Conservation (phyloP, 2,888 invertebrate genomes). For the Hypolimnas misippus region DNA sequence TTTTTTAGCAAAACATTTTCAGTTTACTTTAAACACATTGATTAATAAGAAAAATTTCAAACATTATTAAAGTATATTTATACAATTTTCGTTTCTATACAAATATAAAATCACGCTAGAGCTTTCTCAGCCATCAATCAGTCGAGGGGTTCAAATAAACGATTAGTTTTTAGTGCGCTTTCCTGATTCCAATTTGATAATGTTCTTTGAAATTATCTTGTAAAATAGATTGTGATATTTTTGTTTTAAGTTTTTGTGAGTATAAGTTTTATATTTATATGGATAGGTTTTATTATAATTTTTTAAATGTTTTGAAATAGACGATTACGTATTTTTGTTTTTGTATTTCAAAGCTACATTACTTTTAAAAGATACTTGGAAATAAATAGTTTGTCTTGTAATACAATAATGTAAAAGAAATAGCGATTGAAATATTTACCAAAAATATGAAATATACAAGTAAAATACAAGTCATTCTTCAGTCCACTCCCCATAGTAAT, state of each 20-base stretch:
- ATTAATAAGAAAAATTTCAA: too few relatives aligned
- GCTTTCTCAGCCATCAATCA: conserved; percentile 62
- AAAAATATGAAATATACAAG: conserved; percentile 21
- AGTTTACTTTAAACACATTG: too few relatives aligned
- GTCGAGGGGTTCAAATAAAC: conserved; percentile 42
- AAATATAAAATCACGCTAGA: conserved; percentile 1
- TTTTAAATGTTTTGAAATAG: too few relatives aligned
- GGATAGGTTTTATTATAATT: too few relatives aligned
- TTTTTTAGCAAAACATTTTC: too few relatives aligned
- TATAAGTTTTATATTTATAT: not conserved
- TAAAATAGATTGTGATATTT: conserved; percentile 26
- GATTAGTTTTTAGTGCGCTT: conserved; percentile 41
- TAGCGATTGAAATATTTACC: not conserved
- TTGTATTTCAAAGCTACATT: too few relatives aligned
- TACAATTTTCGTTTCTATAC: not conserved
- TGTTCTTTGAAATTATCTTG: conserved; percentile 18
- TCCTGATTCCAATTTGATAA: conserved; percentile 34
- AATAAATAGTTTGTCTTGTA: not conserved
- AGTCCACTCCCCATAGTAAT: conserved; percentile 59
- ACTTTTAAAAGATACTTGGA: too few relatives aligned
- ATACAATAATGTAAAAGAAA: too few relatives aligned
- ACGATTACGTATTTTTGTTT: too few relatives aligned
- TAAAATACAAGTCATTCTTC: conserved; percentile 50
- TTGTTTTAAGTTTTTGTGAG: not conserved
- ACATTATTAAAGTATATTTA: not conserved